phyloP scores from a whole-genome alignment of 2,888 invertebrate species.

The Diplazon laetatorius region DNA sequence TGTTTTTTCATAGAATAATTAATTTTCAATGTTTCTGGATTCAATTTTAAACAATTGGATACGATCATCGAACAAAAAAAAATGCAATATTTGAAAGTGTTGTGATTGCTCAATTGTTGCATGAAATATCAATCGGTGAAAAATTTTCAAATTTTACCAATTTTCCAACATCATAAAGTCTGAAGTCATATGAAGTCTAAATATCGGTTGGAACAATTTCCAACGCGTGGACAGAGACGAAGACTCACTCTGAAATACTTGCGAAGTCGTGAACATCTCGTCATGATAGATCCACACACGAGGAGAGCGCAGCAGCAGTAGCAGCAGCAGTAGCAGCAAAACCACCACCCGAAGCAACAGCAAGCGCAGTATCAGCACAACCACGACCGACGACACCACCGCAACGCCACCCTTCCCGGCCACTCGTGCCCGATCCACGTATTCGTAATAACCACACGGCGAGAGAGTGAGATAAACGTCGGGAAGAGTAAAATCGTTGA shows the following conservation, averaged over 20 bases:
- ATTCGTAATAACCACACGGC: not conserved
- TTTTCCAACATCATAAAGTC: not conserved
- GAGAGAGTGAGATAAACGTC: conserved; percentile 20
- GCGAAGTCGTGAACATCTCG: conserved; percentile 65
- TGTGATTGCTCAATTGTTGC: too few species aligned
- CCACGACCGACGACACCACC: not conserved
- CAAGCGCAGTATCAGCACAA: not conserved
- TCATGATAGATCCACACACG: conserved; percentile 55
- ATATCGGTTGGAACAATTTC: too few species aligned
- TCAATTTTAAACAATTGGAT: too few species aligned
- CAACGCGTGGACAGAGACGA: not conserved
- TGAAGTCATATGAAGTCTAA: too few species aligned
- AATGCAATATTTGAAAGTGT: too few species aligned
- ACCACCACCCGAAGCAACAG: not conserved
- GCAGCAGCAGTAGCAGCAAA: conserved; percentile 1
- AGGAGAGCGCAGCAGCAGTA: conserved; percentile 20
- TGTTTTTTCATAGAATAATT: too few species aligned
- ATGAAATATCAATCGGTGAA: too few species aligned
- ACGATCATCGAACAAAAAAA: too few species aligned
- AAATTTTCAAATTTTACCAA: too few species aligned
- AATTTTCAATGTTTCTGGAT: too few species aligned
- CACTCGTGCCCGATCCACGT: not conserved
- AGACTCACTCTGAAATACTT: conserved; percentile 57
- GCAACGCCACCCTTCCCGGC: not conserved
- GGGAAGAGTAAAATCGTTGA: conserved; percentile 47